Evolutionary conservation across 2,113 vertebrate species (phyloP).

Genomic region (Callipepla squamata): DNA sequence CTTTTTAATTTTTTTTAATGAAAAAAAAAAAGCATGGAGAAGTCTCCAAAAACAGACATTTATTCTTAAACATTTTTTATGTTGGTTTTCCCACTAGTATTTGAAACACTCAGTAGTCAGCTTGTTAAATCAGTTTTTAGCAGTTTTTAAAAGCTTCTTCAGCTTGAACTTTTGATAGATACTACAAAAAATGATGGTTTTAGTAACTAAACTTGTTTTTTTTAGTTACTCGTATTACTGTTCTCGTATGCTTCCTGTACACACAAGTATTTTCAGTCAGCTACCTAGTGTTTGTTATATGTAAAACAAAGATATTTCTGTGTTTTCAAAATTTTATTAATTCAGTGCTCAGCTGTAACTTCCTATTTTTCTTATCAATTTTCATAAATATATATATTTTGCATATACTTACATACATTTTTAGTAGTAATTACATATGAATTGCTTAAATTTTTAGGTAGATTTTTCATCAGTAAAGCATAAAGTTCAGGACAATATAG

Average conservation of each 20-base stretch:
- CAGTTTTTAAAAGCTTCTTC: background rate
- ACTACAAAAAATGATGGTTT: background rate
- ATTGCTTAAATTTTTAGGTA: conserved; percentile 63
- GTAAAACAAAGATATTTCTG: background rate
- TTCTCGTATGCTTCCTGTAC: background rate
- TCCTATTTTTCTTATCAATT: background rate
- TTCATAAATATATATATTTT: background rate
- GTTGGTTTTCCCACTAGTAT: background rate
- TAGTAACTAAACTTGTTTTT: background rate
- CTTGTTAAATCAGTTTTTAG: background rate
- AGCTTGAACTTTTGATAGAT: background rate
- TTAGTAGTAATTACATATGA: background rate
- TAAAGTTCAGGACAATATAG: conserved; percentile 39
- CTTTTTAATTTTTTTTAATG: no score
- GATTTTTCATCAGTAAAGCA: conserved; percentile 74
- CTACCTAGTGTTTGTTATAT: background rate
- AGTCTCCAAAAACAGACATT: background rate
- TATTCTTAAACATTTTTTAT: background rate
- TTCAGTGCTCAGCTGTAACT: background rate
- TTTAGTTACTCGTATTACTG: background rate
- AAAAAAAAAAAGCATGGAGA: background rate
- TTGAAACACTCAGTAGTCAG: background rate
- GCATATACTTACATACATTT: background rate
- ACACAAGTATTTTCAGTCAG: background rate
- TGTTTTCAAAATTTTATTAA: background rate